These are phyloP conservation scores for Eustalomyia histrio DNA, from an alignment of 2,888 invertebrate species.

Conservation along the genomic window DNA sequence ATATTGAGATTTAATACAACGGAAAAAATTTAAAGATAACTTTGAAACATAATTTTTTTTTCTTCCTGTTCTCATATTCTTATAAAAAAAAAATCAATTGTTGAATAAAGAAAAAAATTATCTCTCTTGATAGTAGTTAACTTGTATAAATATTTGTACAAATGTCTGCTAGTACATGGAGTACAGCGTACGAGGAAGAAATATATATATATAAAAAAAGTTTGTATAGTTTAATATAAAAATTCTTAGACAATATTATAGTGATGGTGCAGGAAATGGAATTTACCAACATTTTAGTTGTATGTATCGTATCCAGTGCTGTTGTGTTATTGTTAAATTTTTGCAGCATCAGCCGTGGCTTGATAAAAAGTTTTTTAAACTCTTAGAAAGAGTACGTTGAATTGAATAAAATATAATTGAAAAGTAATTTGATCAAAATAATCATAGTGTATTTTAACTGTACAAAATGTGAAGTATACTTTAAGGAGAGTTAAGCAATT, in stretches of 20 bases:
- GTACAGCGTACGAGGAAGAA: neutral
- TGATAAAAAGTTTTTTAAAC: conserved; percentile 9
- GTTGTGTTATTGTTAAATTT: conserved; percentile 36
- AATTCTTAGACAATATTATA: neutral
- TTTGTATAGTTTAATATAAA: neutral
- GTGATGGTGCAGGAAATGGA: neutral
- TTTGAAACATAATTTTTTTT: neutral
- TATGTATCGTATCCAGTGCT: no score
- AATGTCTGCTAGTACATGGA: conserved; percentile 46
- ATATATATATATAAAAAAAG: neutral
- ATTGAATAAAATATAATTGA: conserved; percentile 61
- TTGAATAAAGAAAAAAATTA: conserved; percentile 23
- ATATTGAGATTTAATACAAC: conserved; percentile 18
- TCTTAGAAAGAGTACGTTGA: conserved; percentile 39
- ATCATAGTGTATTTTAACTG: conserved; percentile 34
- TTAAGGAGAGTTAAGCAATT: conserved; percentile 39
- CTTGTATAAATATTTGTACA: conserved; percentile 56
- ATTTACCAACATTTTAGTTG: neutral
- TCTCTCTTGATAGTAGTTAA: conserved; percentile 56
- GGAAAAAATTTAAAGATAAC: conserved; percentile 13
- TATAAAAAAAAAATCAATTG: conserved; percentile 55
- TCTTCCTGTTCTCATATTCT: conserved; percentile 11
- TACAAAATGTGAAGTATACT: conserved; percentile 31
- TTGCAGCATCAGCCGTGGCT: conserved; percentile 11
- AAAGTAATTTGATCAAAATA: conserved; percentile 60